Evolutionary conservation across 2,113 vertebrate species (phyloP).

Genomic region (Xenopus tropicalis): UCB_Xtro_10.0 CM004449.2:131550001-131550500

Average conservation of each 20-base stretch:
- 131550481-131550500: conserved; percentile 54
- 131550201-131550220: conserved; percentile 73
- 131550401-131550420: conserved; percentile 84
- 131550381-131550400: conserved; percentile 93
- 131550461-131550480: fast-evolving
- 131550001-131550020: conserved; percentile 97
- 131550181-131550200: conserved; percentile 98
- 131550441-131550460: neutral
- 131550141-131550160: conserved; percentile 90
- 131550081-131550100: conserved; percentile 94
- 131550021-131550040: conserved; percentile 87
- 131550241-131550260: too few relatives aligned
- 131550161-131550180: conserved; percentile 94
- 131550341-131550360: conserved; percentile 85
- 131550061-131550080: conserved; percentile 93
- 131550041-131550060: conserved; percentile 90
- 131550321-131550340: conserved; percentile 86
- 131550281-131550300: conserved; percentile 78
- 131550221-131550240: too few relatives aligned
- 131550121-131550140: conserved; percentile 93
- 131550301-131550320: conserved; percentile 97
- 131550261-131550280: neutral
- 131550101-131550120: conserved; percentile 96
- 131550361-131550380: conserved; percentile 87
- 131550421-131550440: conserved; percentile 63